Conservation (phyloP, 30 jellyfish, hydroid and myxozoan genomes). For the Clytia hemisphaerica region DNA sequence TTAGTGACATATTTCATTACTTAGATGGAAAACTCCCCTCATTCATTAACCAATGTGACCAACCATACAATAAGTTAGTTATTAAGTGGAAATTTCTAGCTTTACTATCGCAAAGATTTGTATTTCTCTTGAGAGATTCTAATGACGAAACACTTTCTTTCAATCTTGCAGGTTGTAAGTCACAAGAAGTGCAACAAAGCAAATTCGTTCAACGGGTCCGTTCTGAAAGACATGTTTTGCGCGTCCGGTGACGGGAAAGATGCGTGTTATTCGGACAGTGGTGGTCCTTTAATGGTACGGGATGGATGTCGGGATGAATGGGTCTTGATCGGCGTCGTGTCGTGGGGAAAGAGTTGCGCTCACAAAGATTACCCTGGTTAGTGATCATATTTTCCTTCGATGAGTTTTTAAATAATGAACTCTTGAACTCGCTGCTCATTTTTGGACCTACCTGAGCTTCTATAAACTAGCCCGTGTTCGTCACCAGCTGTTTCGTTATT, state of each 20-base stretch:
- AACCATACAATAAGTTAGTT: no score
- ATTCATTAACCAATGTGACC: no score
- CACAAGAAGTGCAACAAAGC: slow-evolving; percentile 68
- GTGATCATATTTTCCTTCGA: background rate
- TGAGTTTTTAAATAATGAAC: background rate
- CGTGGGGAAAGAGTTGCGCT: slow-evolving; percentile 98
- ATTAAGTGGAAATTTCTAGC: no score
- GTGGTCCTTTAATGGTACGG: slow-evolving; percentile 88
- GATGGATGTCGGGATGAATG: slow-evolving; percentile 58
- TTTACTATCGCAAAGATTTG: background rate
- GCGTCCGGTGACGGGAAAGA: slow-evolving; percentile 80
- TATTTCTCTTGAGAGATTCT: background rate
- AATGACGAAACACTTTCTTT: no score
- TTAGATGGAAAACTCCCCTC: no score
- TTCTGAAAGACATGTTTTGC: slow-evolving; percentile 78
- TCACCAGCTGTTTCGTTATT: no score
- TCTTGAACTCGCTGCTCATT: background rate
- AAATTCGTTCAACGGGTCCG: slow-evolving; percentile 82
- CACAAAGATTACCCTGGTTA: slow-evolving; percentile 78
- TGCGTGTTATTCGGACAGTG: slow-evolving; percentile 93
- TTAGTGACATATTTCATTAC: no score
- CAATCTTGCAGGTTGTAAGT: slow-evolving; percentile 15
- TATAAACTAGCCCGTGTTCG: background rate
- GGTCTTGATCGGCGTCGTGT: slow-evolving; percentile 85
- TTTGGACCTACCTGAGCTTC: background rate